Base-by-base conservation (phyloP, 2,888 invertebrate species). In the Rambutsinella grinnellia region DNA sequence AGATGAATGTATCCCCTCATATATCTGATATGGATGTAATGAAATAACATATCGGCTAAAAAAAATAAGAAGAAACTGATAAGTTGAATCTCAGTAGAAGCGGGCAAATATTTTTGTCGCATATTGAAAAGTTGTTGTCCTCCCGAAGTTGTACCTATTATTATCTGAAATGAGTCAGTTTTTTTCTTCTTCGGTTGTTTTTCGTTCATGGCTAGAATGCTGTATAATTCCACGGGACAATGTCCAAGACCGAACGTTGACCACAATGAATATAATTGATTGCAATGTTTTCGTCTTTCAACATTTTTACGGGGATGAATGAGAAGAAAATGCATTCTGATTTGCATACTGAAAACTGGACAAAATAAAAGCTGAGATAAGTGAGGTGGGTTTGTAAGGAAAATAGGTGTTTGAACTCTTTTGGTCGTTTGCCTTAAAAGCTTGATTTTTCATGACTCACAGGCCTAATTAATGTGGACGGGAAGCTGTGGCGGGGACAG, bases 391-490 rank as follows among this genome's bases (percentile, higher is more conserved):
- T n/a, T n/a, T n/a, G n/a, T n/a, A n/a, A n/a, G n/a, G n/a, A n/a
- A n/a, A n/a, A n/a, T n/a, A n/a, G n/a, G n/a, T n/a, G n/a, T n/a
- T n/a, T n/a, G n/a, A n/a, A n/a, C n/a, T n/a, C n/a, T n/a, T n/a
- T n/a, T n/a, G n/a, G n/a, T n/a, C n/a, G n/a, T n/a, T n/a, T n/a
- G n/a, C n/a, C n/a, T n/a, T n/a, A n/a, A n/a, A n/a, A n/a, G n/a
- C n/a, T n/a, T n/a, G n/a, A n/a, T n/a, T n/a, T n/a, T n/a, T n/a
- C n/a, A n/a, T n/a, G n/a, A n/a, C n/a, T n/a, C n/a, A 3, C 82
- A 96, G 96, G 96, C 84, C 92, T 96, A 84, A 91, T 96, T 85
- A 96, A 96, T 87, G 93, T 94, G 84, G 93, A 93, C 83, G 96
- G 96, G 78, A 91, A 92, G 82, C 88, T 96, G 84, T 96, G 96